Evolutionary conservation across 2,888 invertebrate genomes (phyloP).

Genomic region (Aelia acuminata): DNA sequence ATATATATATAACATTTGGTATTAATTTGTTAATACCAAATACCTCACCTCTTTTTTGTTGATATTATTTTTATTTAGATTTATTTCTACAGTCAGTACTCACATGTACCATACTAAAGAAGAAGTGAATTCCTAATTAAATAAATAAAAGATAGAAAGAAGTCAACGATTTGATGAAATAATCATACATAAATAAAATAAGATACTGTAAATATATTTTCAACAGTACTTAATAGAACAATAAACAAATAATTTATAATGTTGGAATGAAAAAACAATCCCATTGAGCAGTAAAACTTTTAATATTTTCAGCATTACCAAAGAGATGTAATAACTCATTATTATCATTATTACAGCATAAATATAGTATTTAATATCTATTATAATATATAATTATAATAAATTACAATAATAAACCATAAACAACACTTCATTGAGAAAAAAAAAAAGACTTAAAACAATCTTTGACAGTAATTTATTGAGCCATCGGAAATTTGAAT

Average conservation of each 20-base stretch:
- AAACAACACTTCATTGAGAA: neutral
- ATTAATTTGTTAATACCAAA: neutral
- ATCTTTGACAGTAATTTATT: neutral
- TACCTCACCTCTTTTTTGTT: neutral
- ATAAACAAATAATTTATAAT: neutral
- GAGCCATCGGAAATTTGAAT: neutral
- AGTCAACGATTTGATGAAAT: neutral
- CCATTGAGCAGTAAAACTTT: neutral
- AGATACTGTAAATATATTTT: neutral
- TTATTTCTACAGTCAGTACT: no score
- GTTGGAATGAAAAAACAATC: neutral
- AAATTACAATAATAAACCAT: neutral
- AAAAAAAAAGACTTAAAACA: neutral
- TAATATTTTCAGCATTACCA: neutral
- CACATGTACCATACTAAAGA: no score
- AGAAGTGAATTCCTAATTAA: no score
- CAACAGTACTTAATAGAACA: neutral
- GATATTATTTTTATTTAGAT: neutral
- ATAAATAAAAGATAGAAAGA: neutral
- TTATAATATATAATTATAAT: neutral
- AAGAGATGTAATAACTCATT: neutral
- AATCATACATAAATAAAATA: neutral
- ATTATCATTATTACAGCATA: neutral
- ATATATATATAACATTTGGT: neutral
- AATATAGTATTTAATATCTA: no score